These are phyloP conservation scores for Scaptomyza polygonia DNA, from an alignment of 2,888 invertebrate species.

Conservation along the genomic window DNA sequence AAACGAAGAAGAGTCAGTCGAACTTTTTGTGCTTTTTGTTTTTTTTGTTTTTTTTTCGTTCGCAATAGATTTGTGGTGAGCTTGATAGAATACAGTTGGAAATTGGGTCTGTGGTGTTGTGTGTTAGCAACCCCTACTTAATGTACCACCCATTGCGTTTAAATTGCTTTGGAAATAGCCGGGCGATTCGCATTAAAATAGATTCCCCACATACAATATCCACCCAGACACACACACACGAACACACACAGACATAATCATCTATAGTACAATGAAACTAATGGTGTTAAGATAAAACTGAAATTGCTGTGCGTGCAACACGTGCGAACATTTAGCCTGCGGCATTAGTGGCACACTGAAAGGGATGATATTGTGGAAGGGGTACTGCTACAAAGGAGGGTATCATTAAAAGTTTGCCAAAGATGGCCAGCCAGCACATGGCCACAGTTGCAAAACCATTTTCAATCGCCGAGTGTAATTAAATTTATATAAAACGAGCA, in stretches of 20 bases:
- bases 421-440: constrained; percentile 49
- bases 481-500: constrained; percentile 49
- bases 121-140: constrained; percentile 25
- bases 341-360: neutral
- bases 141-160: constrained; percentile 55
- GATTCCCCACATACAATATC: constrained; percentile 47
- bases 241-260: too few relatives aligned
- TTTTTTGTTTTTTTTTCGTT: too few relatives aligned
- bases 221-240: constrained; percentile 18
- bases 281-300: constrained; percentile 40
- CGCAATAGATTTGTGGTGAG: neutral
- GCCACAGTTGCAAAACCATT: constrained; percentile 40
- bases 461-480: constrained; percentile 44
- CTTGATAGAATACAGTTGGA: neutral
- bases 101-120: neutral
- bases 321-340: constrained; percentile 38
- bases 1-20: neutral
- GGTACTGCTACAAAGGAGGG: neutral
- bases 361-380: neutral
- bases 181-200: constrained; percentile 50
- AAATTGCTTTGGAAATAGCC: constrained; percentile 53
- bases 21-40: neutral
- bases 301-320: constrained; percentile 54
- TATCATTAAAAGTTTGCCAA: constrained; percentile 40
- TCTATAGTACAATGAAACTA: constrained; percentile 15